Conservation (phyloP, 2,797 vertebrate genomes). For the Astyanax mexicanus region DNA sequence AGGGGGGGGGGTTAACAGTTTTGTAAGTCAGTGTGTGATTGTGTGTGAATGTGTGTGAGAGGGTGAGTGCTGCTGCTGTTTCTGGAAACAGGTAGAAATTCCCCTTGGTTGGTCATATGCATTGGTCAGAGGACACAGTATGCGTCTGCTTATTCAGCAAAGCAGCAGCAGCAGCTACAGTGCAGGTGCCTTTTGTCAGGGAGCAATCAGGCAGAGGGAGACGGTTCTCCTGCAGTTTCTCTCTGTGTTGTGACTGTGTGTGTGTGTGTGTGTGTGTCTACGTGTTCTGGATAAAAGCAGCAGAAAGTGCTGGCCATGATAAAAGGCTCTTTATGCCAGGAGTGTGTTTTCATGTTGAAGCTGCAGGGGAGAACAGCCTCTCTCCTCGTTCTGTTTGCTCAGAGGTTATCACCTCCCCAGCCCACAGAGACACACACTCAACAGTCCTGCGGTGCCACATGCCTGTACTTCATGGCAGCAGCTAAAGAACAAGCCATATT, state of each 20-base stretch:
- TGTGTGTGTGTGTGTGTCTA: neutral
- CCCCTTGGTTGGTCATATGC: neutral
- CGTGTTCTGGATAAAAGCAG: slow-evolving; percentile 11
- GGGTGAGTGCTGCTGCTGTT: too few species aligned
- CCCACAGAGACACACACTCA: slow-evolving; percentile 14
- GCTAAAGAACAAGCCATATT: slow-evolving; percentile 32
- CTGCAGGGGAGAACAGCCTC: slow-evolving; percentile 37
- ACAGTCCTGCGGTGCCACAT: slow-evolving; percentile 35
- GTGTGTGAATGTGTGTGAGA: neutral
- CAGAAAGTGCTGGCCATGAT: slow-evolving; percentile 31
- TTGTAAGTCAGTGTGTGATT: neutral
- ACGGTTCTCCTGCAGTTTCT: slow-evolving; percentile 7
- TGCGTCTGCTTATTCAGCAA: slow-evolving; percentile 38
- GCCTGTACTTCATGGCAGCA: slow-evolving; percentile 30
- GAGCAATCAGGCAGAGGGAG: slow-evolving; percentile 20
- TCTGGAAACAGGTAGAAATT: slow-evolving; percentile 42
- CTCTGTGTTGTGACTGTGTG: neutral
- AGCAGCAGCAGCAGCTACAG: neutral
- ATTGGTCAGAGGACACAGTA: slow-evolving; percentile 10
- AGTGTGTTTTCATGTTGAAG: slow-evolving; percentile 42
- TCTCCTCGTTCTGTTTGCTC: slow-evolving; percentile 40
- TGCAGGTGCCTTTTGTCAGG: slow-evolving; percentile 27
- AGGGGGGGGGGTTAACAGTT: too few species aligned
- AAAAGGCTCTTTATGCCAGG: slow-evolving; percentile 37
- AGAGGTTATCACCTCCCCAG: slow-evolving; percentile 41